Base-by-base conservation (phyloP, 2,113 vertebrate genomes). In the Nothobranchius kuhntae region DNA sequence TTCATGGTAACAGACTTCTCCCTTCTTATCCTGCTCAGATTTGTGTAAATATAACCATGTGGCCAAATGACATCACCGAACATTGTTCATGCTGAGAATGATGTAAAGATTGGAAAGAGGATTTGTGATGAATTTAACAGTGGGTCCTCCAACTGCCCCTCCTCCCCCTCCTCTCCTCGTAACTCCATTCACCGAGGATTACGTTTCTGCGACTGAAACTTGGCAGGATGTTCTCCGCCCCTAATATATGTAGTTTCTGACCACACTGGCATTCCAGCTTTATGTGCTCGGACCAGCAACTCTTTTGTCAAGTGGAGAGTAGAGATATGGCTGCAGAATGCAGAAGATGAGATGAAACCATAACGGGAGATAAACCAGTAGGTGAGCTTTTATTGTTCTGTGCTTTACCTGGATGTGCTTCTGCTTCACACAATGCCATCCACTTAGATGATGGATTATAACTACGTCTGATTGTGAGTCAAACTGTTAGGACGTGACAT, bases 151-250 rank as follows among this genome's bases (percentile, higher is more conserved):
- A 2, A 30, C 30, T 21, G 7, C 65, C 53, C 71, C 87, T 63
- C 10, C 53, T 14, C n/a, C 15, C 51, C 75, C 75, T 64, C 59
- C 65, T 68, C 48, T 73, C 56, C 60, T 58, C 44, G 1, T 59
- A 62, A 30, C 68, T 67, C 66, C 42, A 15, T 77, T 80, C 66
- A 72, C 65, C 2, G 61, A 75, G 81, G 85, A 89, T 89, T 89
- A 89, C 69, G 81, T 86, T 71, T 83, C 68, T 82, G 68, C 84
- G 66, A 82, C 71, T 85, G 81, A 89, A 88, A 90, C 72, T 75
- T 84, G 66, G 73, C 81, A 44, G 68, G 62, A 82, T 68, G 73
- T 81, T 81, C 80, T 76, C 86, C 68, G 21, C 71, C 83, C 73
- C 64, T 50, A 57, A 83, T 83, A 85, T 77, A 45, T 64, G 56